Base-by-base conservation (phyloP, 2,888 invertebrate species). In the Eurois occulta region DNA sequence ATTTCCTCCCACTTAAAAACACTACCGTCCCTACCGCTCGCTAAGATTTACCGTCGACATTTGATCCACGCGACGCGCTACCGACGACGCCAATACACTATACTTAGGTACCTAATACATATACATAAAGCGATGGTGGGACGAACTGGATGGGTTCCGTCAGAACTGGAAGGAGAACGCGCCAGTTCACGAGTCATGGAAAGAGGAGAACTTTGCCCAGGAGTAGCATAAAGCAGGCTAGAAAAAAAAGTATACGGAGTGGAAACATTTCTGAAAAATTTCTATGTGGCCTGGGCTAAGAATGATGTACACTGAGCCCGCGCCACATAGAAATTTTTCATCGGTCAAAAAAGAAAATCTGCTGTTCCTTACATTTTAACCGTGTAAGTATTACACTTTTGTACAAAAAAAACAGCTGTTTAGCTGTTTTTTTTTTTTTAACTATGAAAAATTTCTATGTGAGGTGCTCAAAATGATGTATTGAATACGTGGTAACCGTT, bases 31-130 rank as follows among this genome's bases (percentile, higher is more conserved):
- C 84, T 88, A 82, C 32, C 35, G 55, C 72, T 78, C 77, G 74
- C 70, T 75, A 80, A 81, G 85, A 81, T 79, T 85, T 62, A 77
- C 79, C 81, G 77, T 73, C 81, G 88, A 85, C 85, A 83, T 87
- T 86, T 84, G 88, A 88, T 87, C 88, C 87, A 75, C 41, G 80
- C 81, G 80, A 76, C 73, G 76, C 58, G 72, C 75, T 68, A 66
- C 83, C 73, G 77, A 76, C 74, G 80, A 86, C 82, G 74, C 73
- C 75, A 70, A 77, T 78, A 78, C 81, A 72, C 71, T 75, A 70
- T 77, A 78, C 38, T 52, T 68, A 43, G 4, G 3, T 24, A 58
- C 13, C 0, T 4, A 38, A 13, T 28, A 58, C 13, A 0, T 55
- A 58, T 28, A 28, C 28, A 58, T 18, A 18, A 32, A 18, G 28